A percentile compares a stretch with the other conserved stretches of the same genome.
phyloP scores from a whole-genome alignment of 2,797 vertebrate genomes.

The Pseudochromis fuscus region DNA sequence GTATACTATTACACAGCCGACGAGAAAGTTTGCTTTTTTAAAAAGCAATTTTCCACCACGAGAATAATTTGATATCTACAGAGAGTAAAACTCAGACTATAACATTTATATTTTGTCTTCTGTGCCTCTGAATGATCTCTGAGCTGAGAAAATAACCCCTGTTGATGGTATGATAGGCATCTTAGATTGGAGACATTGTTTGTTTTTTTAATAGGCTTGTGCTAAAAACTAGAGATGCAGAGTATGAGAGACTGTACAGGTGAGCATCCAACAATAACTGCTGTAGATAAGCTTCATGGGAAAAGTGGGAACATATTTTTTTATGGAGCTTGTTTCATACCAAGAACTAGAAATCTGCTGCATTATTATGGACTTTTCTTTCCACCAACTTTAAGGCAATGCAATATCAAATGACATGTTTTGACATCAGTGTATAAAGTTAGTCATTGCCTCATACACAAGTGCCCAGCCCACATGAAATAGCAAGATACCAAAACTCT shows the following conservation, averaged over 20 bases:
- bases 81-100: neutral
- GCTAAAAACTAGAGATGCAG: neutral
- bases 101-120: neutral
- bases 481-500: conserved; percentile 4
- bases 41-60: neutral
- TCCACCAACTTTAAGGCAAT: neutral
- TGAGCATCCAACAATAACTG: neutral
- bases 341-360: neutral
- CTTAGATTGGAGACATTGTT: neutral
- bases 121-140: neutral
- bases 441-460: neutral
- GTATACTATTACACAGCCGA: neutral
- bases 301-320: too few relatives aligned
- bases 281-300: neutral
- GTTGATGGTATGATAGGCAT: neutral
- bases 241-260: neutral
- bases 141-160: neutral
- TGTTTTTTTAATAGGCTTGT: neutral
- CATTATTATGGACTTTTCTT: conserved; percentile 2
- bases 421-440: neutral
- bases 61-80: neutral
- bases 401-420: neutral
- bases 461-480: conserved; percentile 1
- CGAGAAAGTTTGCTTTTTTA: neutral
- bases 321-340: neutral